phyloP scores from a whole-genome alignment of 2,888 invertebrate genomes.

The Tipula helvola region DNA sequence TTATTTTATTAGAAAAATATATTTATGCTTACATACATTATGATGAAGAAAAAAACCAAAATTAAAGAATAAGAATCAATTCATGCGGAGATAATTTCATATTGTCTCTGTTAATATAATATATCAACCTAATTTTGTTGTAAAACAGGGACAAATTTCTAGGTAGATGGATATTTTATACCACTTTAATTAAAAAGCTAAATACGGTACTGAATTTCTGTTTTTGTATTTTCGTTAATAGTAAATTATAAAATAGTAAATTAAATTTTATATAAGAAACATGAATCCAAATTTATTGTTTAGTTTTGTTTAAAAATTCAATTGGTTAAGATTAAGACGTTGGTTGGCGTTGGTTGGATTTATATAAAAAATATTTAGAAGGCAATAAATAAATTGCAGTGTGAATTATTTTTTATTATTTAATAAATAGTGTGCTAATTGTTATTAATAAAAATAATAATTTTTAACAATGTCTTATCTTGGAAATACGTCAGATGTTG shows the following conservation, averaged over 20 bases:
- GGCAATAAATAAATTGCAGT: not conserved
- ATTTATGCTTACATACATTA: not conserved
- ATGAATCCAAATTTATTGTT: not conserved
- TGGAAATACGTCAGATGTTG: conserved; percentile 33
- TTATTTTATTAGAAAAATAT: not conserved
- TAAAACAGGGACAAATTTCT: conserved; percentile 15
- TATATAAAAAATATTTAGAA: not conserved
- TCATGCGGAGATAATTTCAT: conserved; percentile 16
- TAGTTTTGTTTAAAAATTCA: conserved; percentile 4
- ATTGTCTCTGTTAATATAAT: conserved; percentile 12
- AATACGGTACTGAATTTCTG: not conserved
- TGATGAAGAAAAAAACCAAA: not conserved
- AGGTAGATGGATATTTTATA: conserved; percentile 9
- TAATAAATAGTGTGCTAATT: not conserved
- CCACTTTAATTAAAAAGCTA: not conserved
- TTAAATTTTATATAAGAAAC: conserved; percentile 8
- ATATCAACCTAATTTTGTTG: not conserved
- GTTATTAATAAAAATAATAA: not conserved
- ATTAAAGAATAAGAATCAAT: conserved; percentile 12
- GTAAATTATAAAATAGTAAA: not conserved
- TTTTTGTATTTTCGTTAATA: not conserved
- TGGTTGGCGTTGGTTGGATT: not conserved
- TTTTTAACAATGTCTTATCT: conserved; percentile 28
- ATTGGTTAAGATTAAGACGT: not conserved
- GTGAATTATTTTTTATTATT: not conserved